Base-by-base conservation (phyloP, 2,888 invertebrate species). In the Meliscaeva auricollis region DNA sequence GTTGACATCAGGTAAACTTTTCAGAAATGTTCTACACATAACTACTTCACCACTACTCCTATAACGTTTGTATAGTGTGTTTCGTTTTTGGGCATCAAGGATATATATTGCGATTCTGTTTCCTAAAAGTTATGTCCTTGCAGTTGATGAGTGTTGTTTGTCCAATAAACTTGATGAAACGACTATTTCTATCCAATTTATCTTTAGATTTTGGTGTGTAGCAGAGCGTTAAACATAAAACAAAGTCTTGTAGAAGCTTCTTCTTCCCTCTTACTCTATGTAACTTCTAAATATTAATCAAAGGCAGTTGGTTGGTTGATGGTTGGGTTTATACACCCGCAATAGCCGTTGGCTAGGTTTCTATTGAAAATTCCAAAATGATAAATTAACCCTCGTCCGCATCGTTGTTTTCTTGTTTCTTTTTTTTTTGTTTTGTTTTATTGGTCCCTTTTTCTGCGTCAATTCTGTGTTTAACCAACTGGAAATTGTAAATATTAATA, bases 401-500 rank as follows among this genome's bases (percentile, higher is more conserved):
- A 15, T 48, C 11, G 41, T 32, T 41, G 41, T 5, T 17, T 5
- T 38, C 13, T 35, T 38, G 7, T 17, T 58, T 11, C 3, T n/a
- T n/a, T n/a, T n/a, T n/a, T n/a, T n/a, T n/a, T n/a, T n/a, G n/a
- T n/a, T n/a, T n/a, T n/a, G n/a, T n/a, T n/a, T n/a, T n/a, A n/a
- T 13, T 30, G 54, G 30, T 5, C 20, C 46, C 32, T 66, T 48
- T 46, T 52, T 58, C 20, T 38, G 3, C 58, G 46, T 26, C 50
- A 66, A 48, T 66, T 70, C 35, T 30, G 64, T 77, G 74, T 62
- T 79, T 69, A 83, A 68, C 74, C 74, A 79, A 38, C 58, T 80
- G 64, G 70, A 84, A 84, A 58, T 75, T 84, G 68, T 70, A 84
- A 80, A 83, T 84, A 79, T 79, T 83, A 83, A 83, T 69, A 83